phyloP scores from a whole-genome alignment of 2,797 vertebrate species.

The Sylvilagus floridanus region DNA sequence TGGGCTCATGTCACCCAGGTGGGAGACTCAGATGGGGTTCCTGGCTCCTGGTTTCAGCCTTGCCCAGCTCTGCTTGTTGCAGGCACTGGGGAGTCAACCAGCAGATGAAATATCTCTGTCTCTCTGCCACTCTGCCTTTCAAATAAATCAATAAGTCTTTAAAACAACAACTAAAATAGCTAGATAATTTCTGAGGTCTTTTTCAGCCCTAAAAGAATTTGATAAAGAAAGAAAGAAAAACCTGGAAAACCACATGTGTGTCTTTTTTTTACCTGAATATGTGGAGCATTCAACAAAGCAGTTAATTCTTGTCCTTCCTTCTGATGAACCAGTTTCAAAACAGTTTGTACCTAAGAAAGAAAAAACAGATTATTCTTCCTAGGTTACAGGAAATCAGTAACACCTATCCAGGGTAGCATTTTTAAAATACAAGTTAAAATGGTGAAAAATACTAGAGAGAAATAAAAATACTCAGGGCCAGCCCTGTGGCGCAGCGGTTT shows the following conservation, averaged over 20 bases:
- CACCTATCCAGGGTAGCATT: not conserved
- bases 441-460: not conserved
- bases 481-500: too few relatives aligned
- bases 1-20: too few relatives aligned
- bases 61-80: too few relatives aligned
- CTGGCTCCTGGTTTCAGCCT: too few relatives aligned
- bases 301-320: conserved; percentile 96
- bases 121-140: too few relatives aligned
- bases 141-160: too few relatives aligned
- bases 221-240: not conserved
- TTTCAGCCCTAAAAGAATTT: not conserved
- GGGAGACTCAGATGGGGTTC: too few relatives aligned
- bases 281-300: conserved; percentile 92
- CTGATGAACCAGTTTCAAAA: conserved; percentile 93
- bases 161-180: not conserved
- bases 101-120: too few relatives aligned
- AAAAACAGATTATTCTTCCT: conserved; percentile 65
- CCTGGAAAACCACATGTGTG: not conserved
- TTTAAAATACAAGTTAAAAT: conserved; percentile 42
- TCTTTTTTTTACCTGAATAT: conserved; percentile 93
- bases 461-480: not conserved
- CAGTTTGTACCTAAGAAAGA: conserved; percentile 91
- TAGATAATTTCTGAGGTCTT: not conserved
- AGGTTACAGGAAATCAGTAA: conserved; percentile 4
- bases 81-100: too few relatives aligned